Evolutionary conservation across 2,797 vertebrate species (phyloP).

Genomic region (Pangasius sanitwongsei): DNA sequence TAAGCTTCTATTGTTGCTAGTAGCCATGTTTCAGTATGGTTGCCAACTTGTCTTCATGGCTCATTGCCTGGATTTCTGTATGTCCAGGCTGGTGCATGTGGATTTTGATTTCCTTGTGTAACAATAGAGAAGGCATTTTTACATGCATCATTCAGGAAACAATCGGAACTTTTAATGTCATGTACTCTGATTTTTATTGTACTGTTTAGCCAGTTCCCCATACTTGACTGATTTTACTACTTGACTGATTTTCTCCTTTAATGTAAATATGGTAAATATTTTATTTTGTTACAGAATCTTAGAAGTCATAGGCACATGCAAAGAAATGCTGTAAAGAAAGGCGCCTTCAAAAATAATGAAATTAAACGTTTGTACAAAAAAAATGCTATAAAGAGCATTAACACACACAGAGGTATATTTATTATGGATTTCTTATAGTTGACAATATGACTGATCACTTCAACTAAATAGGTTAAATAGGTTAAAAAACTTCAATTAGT

Average conservation of each 20-base stretch:
- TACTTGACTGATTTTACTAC: neutral
- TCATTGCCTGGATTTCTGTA: slow-evolving; percentile 21
- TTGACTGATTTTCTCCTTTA: neutral
- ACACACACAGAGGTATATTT: no score
- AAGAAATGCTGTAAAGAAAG: no score
- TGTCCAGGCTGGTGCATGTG: slow-evolving; percentile 1
- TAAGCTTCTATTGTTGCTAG: slow-evolving; percentile 19
- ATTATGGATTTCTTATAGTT: no score
- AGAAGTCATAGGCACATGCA: no score
- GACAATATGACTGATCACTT: no score
- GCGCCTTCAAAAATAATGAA: no score
- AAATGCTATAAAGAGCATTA: no score
- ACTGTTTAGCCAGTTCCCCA: neutral
- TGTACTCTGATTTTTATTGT: neutral
- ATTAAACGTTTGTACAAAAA: neutral
- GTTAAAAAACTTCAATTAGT: no score
- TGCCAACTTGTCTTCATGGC: slow-evolving; percentile 32
- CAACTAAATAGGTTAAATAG: no score
- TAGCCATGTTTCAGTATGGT: slow-evolving; percentile 27
- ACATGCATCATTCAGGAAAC: neutral
- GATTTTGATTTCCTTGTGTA: slow-evolving; percentile 5
- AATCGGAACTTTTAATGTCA: neutral
- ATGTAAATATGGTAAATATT: no score
- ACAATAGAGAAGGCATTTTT: neutral
- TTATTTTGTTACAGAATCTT: no score